A percentile compares a stretch with the other conserved stretches of the same genome.
These are phyloP conservation scores for Melanotus villosus DNA, from an alignment of 2,888 invertebrate species.

Conservation along the genomic window DNA sequence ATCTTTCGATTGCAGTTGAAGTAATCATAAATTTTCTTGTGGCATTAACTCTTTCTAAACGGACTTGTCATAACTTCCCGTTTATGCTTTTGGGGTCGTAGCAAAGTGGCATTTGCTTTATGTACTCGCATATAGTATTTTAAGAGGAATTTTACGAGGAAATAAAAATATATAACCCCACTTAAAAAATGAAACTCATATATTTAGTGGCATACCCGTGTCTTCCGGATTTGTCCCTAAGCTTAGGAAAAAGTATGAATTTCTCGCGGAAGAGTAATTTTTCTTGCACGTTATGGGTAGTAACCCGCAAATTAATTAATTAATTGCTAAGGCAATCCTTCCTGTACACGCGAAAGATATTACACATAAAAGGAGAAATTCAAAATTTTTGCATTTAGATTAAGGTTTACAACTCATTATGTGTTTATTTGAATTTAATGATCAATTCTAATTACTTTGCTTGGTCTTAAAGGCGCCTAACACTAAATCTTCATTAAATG, in stretches of 20 bases:
- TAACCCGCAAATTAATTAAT: neutral
- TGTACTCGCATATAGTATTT: no score
- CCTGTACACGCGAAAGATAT: neutral
- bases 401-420: slow-evolving; percentile 9
- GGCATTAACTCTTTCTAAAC: neutral
- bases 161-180: neutral
- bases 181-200: neutral
- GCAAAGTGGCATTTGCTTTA: neutral
- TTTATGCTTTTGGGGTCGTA: neutral
- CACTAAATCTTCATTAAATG: slow-evolving; percentile 18
- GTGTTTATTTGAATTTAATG: slow-evolving; percentile 17
- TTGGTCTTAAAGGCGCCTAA: neutral
- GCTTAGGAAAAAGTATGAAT: no score
- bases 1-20: neutral
- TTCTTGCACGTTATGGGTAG: neutral
- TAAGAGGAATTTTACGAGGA: neutral
- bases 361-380: neutral
- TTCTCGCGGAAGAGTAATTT: neutral
- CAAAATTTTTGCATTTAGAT: neutral
- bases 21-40: neutral
- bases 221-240: neutral
- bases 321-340: neutral
- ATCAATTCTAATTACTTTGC: neutral
- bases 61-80: neutral
- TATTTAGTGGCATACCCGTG: neutral